Conservation (phyloP, 2,113 vertebrate genomes). For the Polypterus bichir region DNA sequence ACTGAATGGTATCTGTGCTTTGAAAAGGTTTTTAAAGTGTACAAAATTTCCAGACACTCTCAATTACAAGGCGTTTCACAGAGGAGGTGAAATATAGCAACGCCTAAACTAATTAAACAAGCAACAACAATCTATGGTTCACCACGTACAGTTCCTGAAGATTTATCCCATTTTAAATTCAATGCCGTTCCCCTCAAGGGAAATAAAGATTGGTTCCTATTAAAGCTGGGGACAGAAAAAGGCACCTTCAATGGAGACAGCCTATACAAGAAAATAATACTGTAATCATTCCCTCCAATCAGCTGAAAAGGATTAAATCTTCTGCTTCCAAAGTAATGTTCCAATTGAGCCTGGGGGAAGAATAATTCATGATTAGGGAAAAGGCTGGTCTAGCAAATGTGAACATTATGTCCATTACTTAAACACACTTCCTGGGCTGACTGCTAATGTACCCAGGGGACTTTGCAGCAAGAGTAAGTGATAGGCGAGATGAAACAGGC, state of each 20-base stretch:
- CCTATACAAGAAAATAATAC: conserved; percentile 74
- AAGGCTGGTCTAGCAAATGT: conserved; percentile 75
- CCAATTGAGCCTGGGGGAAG: conserved; percentile 76
- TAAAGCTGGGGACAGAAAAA: conserved; percentile 75
- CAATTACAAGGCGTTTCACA: conserved; percentile 37
- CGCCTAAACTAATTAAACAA: conserved; percentile 66
- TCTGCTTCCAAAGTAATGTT: conserved; percentile 76
- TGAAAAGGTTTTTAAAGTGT: no score
- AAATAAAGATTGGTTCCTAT: conserved; percentile 75
- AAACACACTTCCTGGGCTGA: conserved; percentile 80
- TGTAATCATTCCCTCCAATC: conserved; percentile 83
- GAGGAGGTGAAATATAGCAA: conserved; percentile 44
- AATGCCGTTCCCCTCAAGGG: conserved; percentile 62
- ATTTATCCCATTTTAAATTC: conserved; percentile 69
- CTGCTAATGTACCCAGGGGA: conserved; percentile 74
- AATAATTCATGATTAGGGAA: conserved; percentile 81
- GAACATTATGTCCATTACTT: conserved; percentile 82
- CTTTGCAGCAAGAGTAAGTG: conserved; percentile 46
- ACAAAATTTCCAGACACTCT: no score
- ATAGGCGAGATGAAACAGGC: conserved; percentile 63
- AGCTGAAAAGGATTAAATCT: conserved; percentile 83
- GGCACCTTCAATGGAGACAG: conserved; percentile 74
- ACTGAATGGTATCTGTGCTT: no score
- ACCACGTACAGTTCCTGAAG: conserved; percentile 59
- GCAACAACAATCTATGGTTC: conserved; percentile 55